phyloP scores from a whole-genome alignment of 2,888 invertebrate species.

The Phytoseiulus persimilis region DNA sequence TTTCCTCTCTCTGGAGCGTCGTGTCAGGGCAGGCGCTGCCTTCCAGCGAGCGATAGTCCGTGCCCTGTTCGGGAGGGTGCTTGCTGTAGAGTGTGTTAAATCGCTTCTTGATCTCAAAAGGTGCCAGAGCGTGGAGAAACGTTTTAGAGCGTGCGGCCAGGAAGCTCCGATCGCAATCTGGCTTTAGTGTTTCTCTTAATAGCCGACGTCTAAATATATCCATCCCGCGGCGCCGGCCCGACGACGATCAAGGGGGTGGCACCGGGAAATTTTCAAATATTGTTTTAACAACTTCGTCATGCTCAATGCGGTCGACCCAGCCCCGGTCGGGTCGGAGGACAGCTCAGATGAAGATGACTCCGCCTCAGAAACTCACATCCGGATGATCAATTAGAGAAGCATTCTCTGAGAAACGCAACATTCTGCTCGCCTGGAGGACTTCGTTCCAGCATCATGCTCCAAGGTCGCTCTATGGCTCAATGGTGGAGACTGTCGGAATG shows the following conservation, averaged over 20 bases:
- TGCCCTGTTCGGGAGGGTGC: neutral
- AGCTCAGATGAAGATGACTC: neutral
- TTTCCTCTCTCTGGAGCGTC: neutral
- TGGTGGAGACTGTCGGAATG: neutral
- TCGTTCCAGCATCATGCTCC: neutral
- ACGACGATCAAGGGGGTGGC: neutral
- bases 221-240: constrained; percentile 7
- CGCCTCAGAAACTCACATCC: neutral
- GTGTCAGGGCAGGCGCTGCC: neutral
- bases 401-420: neutral
- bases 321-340: neutral
- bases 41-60: neutral
- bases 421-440: neutral
- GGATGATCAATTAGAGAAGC: neutral
- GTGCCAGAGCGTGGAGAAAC: constrained; percentile 38
- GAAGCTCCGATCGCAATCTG: constrained; percentile 34
- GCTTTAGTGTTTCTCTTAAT: constrained; percentile 37
- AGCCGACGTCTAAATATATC: constrained; percentile 36
- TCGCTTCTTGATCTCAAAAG: constrained; percentile 29
- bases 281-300: neutral
- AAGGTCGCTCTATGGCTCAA: neutral
- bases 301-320: neutral
- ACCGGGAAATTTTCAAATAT: neutral
- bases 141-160: constrained; percentile 29
- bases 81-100: neutral